Percentiles rank a stretch among this genome's conserved stretches.
These are phyloP conservation scores for Sphecodes monilicornis DNA, from an alignment of 2,888 invertebrate species.

Conservation along the genomic window DNA sequence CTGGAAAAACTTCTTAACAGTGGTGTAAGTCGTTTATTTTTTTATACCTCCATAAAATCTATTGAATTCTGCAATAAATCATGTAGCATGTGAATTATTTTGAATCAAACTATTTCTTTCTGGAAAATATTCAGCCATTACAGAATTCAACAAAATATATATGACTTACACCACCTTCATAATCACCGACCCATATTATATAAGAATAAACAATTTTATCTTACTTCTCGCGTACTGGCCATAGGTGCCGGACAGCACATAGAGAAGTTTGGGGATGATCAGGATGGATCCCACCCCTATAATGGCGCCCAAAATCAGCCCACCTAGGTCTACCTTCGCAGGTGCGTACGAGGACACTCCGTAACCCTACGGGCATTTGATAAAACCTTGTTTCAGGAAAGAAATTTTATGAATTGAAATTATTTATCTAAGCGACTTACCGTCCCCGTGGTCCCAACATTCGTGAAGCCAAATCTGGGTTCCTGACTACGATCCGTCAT, in stretches of 20 bases:
- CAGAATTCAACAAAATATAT: no score
- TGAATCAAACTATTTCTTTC: no score
- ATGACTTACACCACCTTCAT: no score
- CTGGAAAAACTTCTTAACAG: no score
- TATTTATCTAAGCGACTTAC: constrained; percentile 73
- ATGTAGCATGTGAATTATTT: no score
- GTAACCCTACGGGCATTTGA: constrained; percentile 73
- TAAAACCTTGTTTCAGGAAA: background rate
- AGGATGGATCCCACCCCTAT: constrained; percentile 93
- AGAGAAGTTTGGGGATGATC: constrained; percentile 91
- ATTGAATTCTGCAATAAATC: no score
- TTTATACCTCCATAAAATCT: no score
- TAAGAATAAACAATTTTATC: constrained; percentile 74
- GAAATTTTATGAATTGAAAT: background rate
- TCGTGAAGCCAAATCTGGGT: constrained; percentile 83
- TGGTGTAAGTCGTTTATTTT: no score
- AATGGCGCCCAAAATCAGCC: constrained; percentile 92
- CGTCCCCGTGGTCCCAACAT: constrained; percentile 80
- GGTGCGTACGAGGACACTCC: constrained; percentile 89
- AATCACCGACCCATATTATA: no score
- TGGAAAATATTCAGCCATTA: no score
- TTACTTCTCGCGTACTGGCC: constrained; percentile 90
- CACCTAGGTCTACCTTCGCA: constrained; percentile 92
- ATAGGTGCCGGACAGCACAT: constrained; percentile 89
- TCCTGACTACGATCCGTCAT: constrained; percentile 79